Base-by-base conservation (phyloP, 2,797 vertebrate genomes). In the Natrix natrix region DNA sequence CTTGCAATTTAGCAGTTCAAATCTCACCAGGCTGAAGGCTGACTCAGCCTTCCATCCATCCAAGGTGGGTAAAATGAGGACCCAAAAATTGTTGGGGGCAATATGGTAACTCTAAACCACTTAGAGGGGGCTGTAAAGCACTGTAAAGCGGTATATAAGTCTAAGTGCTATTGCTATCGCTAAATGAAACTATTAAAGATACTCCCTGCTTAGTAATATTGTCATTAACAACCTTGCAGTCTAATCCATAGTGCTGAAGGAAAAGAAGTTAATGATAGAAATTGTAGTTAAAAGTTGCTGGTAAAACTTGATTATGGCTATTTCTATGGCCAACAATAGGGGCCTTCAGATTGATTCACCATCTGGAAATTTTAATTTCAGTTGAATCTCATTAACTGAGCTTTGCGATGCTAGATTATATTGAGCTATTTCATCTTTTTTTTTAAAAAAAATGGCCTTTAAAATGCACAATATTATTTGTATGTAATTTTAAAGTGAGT, bases 401-500 rank as follows among this genome's bases (percentile, higher is more conserved):
- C 6, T 69, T 37, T 57, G 57, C 48, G 60, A 91, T 88, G 10
- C 28, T 52, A 26, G 43, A 5, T 60, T 88, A 93, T 61, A 78
- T 93, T 24, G 63, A 52, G 22, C 14, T 93, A 91, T 24, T 88
- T 26, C 22, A 61, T 48, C 60, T 37, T 24, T 55, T 20, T 20
- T 20, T 59, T 20, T 55, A 55, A 55, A 56, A 55, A 57, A 10
- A 87, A 26, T 57, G 22, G 12, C 52, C 10, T n/a, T 86, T 91
- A 74, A 78, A 95, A 43, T 83, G 28, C 89, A n/a, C 10, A 0
- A 1, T 88, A 0, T 48, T 92, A 43, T 87, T 95, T 63, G 2
- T 24, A 55, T 83, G 88, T 86, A 48, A 28, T 48, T 88, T 93
- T 43, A 60, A 87, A 93, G 74, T 94, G 78, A 91, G 91, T 93